Base-by-base conservation (phyloP, 2,888 invertebrate genomes). In the Erebia epiphron region DNA sequence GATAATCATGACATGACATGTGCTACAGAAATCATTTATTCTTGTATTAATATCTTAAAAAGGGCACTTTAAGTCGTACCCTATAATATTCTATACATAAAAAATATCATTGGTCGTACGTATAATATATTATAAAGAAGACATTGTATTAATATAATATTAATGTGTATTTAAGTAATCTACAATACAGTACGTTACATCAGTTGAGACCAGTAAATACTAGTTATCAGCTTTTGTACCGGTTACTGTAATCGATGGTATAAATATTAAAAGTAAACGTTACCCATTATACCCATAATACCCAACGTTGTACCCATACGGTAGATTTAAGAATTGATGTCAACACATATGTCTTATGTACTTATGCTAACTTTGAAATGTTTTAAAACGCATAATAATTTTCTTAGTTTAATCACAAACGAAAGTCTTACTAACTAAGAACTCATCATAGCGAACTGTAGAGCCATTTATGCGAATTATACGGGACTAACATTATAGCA, bases 241-340 rank as follows among this genome's bases (percentile, higher is more conserved):
- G 21, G 49, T 64, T 81, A 79, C 75, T 81, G 78, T 76, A 79
- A 77, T 81, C 73, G 79, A 75, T 82, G 79, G 83, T 82, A 9
- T 26, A 80, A 79, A 82, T 75, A 76, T 79, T 81, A 81, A n/a
- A n/a, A 77, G 78, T 83, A 86, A 87, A 84, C 86, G 85, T 84
- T 80, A 76, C 79, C 57, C 21, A 16, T 56, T 46, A 66, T 41
- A n/a, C n/a, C n/a, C n/a, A n/a, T n/a, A n/a, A n/a, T n/a, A n/a
- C n/a, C n/a, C n/a, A n/a, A n/a, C n/a, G 35, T 66, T 57, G 21
- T 66, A 52, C 16, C 35, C 52, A 64, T 35, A 52, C 35, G 57
- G 10, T 66, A 66, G 56, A 43, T 13, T 54, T 66, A 57, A 66
- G 56, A 57, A 56, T 66, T 56, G 46, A 56, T 66, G 66, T 66